Conservation (phyloP, 37 sponge, comb jelly and placozoan species). For the Amphimedon queenslandica region DNA sequence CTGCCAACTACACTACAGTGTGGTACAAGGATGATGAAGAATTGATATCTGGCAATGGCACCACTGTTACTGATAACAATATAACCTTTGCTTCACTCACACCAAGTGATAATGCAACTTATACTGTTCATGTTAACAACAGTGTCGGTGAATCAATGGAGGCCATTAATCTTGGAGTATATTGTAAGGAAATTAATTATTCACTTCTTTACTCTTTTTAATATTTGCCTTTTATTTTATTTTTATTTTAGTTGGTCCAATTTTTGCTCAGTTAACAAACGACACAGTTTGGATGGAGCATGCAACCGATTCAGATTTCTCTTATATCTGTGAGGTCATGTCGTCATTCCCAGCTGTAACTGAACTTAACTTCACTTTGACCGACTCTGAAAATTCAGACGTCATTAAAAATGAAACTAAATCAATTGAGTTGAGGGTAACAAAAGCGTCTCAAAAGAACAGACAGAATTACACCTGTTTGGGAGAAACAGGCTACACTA, state of each 20-base stretch:
- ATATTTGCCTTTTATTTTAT: too few species aligned
- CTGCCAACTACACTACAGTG: background rate
- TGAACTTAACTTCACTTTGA: background rate
- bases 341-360: background rate
- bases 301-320: background rate
- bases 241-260: background rate
- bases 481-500: background rate
- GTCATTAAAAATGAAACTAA: background rate
- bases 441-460: background rate
- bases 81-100: background rate
- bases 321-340: background rate
- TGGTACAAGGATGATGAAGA: background rate
- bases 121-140: too few species aligned
- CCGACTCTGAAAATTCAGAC: background rate
- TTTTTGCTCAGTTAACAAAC: background rate
- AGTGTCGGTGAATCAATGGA: too few species aligned
- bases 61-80: too few species aligned
- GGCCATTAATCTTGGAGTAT: too few species aligned
- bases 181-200: too few species aligned
- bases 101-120: too few species aligned
- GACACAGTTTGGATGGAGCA: background rate
- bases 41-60: background rate
- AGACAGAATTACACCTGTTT: background rate
- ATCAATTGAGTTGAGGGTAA: background rate
- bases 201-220: too few species aligned